Evolutionary conservation across 1,140 invertebrate species (phyloP), one percentile per base, ranked within the genome.

Genomic region (Bombus waltoni): DNA sequence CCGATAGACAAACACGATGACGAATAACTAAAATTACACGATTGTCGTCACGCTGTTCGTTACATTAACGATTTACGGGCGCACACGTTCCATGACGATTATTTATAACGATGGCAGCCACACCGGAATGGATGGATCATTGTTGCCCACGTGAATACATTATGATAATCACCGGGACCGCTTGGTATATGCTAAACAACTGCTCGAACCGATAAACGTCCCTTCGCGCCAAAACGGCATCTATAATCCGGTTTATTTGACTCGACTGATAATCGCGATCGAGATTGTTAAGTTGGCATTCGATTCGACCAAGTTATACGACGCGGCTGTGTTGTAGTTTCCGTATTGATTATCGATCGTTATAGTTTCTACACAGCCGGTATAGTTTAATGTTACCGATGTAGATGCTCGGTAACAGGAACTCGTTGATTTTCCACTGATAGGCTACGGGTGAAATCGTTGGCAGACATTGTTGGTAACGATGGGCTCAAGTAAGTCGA

Each of bases 1-100:
- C 4, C 66, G 68, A 79, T 84, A 25, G 76, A 70, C 73, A 83
- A 83, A 83, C 65, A 76, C 44, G 35, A 62, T 71, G 83, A 85
- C 76, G 83, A 85, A 80, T 71, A 72, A 85, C 66, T 22, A 77
- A 68, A 85, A 80, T 85, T 85, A 80, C 68, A 57, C 47, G 76
- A 85, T 71, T 79, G 83, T 62, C 83, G 66, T 59, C 83, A 57
- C 76, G 47, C 76, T 80, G 76, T 85, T 85, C 83, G 83, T 85
- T 85, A 65, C 68, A 85, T 79, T 84, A 79, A 79, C 75, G 75
- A 84, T 84, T 44, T 79, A 84, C 66, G 38, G 18, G 3, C 9
- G 65, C 13, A n/a, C 22, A 65, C 44, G 66, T 70, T 78, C 28
- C 53, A 44, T 44, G 73, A 53, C 42, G 42, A 77, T 44, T 83